These are phyloP conservation scores for Trachymyrmex septentrionalis DNA, from an alignment of 1,140 invertebrate genomes.

Conservation along the genomic window DNA sequence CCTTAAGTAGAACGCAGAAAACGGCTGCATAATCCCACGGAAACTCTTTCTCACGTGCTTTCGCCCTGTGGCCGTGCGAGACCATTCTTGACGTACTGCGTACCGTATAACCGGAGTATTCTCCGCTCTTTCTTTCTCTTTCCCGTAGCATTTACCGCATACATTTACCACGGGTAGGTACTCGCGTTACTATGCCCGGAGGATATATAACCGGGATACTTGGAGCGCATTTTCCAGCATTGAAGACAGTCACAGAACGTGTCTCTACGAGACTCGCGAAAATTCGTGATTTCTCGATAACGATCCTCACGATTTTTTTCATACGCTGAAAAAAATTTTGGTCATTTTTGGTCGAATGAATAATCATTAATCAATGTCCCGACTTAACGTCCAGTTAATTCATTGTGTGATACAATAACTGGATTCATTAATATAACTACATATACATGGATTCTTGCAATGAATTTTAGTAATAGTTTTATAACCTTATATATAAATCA, in stretches of 20 bases:
- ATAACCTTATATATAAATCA: no score
- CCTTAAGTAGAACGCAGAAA: constrained; percentile 26
- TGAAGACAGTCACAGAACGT: constrained; percentile 36
- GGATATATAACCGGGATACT: constrained; percentile 59
- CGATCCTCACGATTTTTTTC: neutral
- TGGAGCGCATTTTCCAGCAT: constrained; percentile 54
- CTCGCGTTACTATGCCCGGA: constrained; percentile 69
- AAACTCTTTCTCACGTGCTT: constrained; percentile 67
- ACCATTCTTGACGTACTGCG: constrained; percentile 2
- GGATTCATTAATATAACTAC: no score
- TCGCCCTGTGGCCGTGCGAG: neutral
- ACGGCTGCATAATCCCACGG: constrained; percentile 59
- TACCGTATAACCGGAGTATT: constrained; percentile 8
- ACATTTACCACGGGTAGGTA: constrained; percentile 68
- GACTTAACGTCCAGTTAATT: no score
- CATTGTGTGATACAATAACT: no score
- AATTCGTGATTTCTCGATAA: constrained; percentile 15
- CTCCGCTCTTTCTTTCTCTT: constrained; percentile 11
- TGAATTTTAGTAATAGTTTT: no score
- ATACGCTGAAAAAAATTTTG: neutral
- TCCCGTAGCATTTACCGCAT: constrained; percentile 58
- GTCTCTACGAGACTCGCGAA: constrained; percentile 20
- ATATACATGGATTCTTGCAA: no score
- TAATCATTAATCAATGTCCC: no score
- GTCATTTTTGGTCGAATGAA: no score